Evolutionary conservation across 1,140 invertebrate species (phyloP).

Genomic region (Spodoptera frugiperda): DNA sequence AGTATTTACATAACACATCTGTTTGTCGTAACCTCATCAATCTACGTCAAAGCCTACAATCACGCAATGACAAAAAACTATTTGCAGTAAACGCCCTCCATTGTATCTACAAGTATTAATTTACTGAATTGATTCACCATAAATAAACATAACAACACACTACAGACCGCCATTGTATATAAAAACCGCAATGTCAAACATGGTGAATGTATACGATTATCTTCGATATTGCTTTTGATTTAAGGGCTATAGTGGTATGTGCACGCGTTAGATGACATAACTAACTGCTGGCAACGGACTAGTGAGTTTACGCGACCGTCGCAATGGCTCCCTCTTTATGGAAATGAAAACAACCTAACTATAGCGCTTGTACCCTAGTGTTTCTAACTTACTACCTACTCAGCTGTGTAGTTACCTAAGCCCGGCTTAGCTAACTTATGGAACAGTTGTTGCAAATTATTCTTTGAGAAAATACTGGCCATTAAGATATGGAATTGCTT

Average conservation of each 20-base stretch:
- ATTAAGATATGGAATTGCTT: background rate
- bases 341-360: slow-evolving; percentile 70
- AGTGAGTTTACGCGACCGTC: slow-evolving; percentile 55
- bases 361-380: slow-evolving; percentile 55
- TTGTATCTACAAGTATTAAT: slow-evolving; percentile 8
- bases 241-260: slow-evolving; percentile 38
- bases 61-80: slow-evolving; percentile 14
- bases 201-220: slow-evolving; percentile 21
- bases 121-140: slow-evolving; percentile 33
- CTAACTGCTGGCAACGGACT: slow-evolving; percentile 32
- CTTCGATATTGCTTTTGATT: slow-evolving; percentile 12
- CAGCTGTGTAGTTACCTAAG: slow-evolving; percentile 16
- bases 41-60: background rate
- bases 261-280: slow-evolving; percentile 40
- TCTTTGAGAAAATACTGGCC: background rate
- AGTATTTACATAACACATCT: background rate
- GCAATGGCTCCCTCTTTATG: slow-evolving; percentile 52
- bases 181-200: slow-evolving; percentile 17
- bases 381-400: slow-evolving; percentile 26
- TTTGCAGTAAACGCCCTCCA: slow-evolving; percentile 18
- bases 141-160: slow-evolving; percentile 28
- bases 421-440: background rate
- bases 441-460: slow-evolving; percentile 24
- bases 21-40: background rate
- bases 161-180: slow-evolving; percentile 18